Evolutionary conservation across 2,113 vertebrate species (phyloP), one percentile per base, ranked within the genome.

Genomic region (Uria aalge): DNA sequence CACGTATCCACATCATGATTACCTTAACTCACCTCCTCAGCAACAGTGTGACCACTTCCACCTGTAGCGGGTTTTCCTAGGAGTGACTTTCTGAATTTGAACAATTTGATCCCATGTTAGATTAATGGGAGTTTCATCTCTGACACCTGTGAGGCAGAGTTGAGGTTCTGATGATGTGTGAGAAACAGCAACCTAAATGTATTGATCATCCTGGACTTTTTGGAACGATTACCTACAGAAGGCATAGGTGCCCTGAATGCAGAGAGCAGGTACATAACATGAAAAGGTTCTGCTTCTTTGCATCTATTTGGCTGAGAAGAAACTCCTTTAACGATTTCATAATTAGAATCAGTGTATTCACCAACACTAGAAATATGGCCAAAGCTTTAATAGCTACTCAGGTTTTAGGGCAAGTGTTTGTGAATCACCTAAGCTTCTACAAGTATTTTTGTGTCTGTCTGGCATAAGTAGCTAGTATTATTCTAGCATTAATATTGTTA

Each of bases 261-360:
- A 69, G 40, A 66, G 7, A 77, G 11, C 7, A 55, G 32, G 32
- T 53, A 68, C 0, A 0, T 68, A 56, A 23, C 6, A 17, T 24
- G 7, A 45, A 88, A 83, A 66, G 13, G 5, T 80, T 67, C 23
- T 72, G 24, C 38, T 76, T 62, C 38, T 95, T 88, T 75, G 11
- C 15, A 27, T 36, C 38, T 88, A 4, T 41, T 64, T 84, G 62
- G 41, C 9, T 56, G 41, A 82, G 60, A 50, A 84, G 29, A 69
- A 15, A 52, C 4, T 16, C 9, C 11, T 82, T 67, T 77, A 74
- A 74, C 8, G 4, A 73, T 55, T 93, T 77, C 15, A 43, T 45
- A 62, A 50, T 59, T 75, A 84, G 43, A 91, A 94, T 91, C 38
- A 48, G 30, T 7, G 6, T 72, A 34, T 72, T 73, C 85, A 71